Base-by-base conservation (phyloP, 2,797 vertebrate genomes). In the Sandelia bainsii region DNA sequence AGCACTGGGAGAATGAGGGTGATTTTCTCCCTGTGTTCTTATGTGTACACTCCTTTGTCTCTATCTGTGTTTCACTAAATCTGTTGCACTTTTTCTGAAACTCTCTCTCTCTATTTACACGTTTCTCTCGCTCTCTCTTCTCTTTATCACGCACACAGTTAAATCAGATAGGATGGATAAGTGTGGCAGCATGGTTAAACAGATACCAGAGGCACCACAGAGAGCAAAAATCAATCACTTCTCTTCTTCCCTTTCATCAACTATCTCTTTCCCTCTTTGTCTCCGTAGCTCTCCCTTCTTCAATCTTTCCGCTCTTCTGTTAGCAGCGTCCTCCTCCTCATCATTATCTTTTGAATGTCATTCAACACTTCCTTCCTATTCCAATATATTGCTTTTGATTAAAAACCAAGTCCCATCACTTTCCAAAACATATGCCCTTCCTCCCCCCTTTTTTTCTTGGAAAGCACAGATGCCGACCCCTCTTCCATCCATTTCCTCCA, bases 201-300 rank as follows among this genome's bases (percentile, higher is more conserved):
- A 85, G 84, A 89, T 89, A 89, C 75, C 71, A 83, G 71, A 75
- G 82, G 79, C 77, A 81, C 80, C 74, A 82, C 70, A 86, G 73
- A 81, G 66, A 82, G 77, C 64, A 78, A 84, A 89, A 88, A 92
- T 93, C 90, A 90, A 92, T 93, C 85, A 86, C 77, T 73, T 83
- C 60, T 86, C 75, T 58, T 51, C 32, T 64, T 85, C 69, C 72
- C 77, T 90, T 84, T 90, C 78, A 86, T 89, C 84, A 77, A 63
- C 73, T 69, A 50, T 83, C 74, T 81, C 62, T 65, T 62, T 62
- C 37, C 25, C 72, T 66, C 76, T 62, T 57, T 72, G 53, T 80
- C 70, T 80, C 77, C 77, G 34, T 68, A 79, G 74, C 71, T 59
- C 69, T 73, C 71, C 78, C 75, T 77, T 61, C 66, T 83, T 89